A percentile compares a stretch with the other conserved stretches of the same genome.
Evolutionary conservation across 2,888 invertebrate species (phyloP).

Genomic region (Gerosis bhagava): DNA sequence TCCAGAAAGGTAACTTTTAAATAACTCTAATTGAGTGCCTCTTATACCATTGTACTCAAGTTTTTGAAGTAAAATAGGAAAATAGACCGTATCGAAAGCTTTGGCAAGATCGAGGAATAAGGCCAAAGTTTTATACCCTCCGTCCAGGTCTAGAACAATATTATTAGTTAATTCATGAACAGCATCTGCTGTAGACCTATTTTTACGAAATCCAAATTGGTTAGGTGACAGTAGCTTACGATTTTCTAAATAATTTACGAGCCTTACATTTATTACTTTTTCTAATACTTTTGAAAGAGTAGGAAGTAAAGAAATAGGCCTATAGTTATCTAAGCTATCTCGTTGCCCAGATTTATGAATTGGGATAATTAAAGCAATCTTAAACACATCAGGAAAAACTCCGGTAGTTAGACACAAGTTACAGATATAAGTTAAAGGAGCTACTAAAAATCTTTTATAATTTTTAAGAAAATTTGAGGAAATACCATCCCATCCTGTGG

Average conservation of each 20-base stretch:
- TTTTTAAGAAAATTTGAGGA: not conserved
- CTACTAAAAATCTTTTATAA: not conserved
- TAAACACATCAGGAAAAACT: constrained; percentile 1
- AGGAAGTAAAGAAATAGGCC: not conserved
- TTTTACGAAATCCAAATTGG: constrained; percentile 3
- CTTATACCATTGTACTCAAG: not conserved
- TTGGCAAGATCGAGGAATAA: constrained; percentile 6
- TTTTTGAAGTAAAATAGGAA: not conserved
- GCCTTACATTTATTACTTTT: not conserved
- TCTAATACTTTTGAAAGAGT: no score
- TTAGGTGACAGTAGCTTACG: not conserved
- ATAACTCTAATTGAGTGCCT: not conserved
- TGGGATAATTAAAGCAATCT: not conserved
- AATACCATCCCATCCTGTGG: constrained; percentile 4
- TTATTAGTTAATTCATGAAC: not conserved
- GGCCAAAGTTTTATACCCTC: not conserved
- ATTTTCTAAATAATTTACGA: not conserved
- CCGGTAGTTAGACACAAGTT: not conserved
- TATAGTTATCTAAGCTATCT: not conserved
- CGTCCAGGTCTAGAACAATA: not conserved
- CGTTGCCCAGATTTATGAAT: constrained; percentile 3
- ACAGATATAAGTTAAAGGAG: not conserved
- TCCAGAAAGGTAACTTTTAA: not conserved
- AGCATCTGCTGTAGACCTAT: not conserved
- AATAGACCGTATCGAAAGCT: constrained; percentile 7